Conservation (phyloP, 2,888 invertebrate species). For the Andricus quercusramuli region DNA sequence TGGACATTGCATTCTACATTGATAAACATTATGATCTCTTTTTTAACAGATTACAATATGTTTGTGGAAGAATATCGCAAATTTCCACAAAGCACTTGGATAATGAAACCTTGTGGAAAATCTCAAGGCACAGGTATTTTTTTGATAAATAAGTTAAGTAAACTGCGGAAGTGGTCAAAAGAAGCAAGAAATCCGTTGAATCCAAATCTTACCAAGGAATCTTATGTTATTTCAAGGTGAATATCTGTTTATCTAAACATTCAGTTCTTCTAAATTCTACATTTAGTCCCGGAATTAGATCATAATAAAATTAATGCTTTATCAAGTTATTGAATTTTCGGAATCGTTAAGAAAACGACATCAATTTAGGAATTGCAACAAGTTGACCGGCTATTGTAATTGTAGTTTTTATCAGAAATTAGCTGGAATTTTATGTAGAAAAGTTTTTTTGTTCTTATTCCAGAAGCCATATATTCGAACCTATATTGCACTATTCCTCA, state of each 20-base stretch:
- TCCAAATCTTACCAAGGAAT: conserved; percentile 91
- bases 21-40: no score
- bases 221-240: conserved; percentile 95
- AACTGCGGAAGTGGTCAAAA: conserved; percentile 93
- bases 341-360: no score
- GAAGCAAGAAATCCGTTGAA: conserved; percentile 93
- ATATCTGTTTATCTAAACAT: conserved; percentile 61
- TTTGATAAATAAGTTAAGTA: conserved; percentile 95
- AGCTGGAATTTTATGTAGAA: no score
- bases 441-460: no score
- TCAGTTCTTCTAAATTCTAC: not conserved
- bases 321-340: no score
- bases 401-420: no score
- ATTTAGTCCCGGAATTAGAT: not conserved
- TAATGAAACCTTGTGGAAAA: conserved; percentile 98
- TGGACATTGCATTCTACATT: no score
- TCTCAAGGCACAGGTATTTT: conserved; percentile 97
- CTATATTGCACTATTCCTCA: no score
- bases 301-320: no score
- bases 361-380: no score
- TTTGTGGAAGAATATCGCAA: conserved; percentile 98
- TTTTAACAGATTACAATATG: conserved; percentile 91
- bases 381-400: no score
- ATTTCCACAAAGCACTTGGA: conserved; percentile 97
- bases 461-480: no score